A percentile compares a stretch with the other conserved stretches of the same genome.
Evolutionary conservation across 2,888 invertebrate species (phyloP).

Genomic region (Volucella zonaria): DNA sequence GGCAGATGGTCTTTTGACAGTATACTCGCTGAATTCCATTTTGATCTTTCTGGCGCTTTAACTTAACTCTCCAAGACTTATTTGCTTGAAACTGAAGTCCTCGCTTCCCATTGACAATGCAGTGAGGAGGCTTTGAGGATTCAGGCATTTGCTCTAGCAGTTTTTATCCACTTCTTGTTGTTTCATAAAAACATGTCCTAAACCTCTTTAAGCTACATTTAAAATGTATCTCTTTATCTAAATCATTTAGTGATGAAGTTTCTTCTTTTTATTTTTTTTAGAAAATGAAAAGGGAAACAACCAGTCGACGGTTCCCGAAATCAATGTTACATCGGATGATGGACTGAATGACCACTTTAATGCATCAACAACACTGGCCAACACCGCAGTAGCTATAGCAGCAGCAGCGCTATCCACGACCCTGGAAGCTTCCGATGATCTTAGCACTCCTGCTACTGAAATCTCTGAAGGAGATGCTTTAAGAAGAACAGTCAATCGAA

Average conservation of each 20-base stretch:
- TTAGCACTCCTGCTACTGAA: conserved; percentile 78
- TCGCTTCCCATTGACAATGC: too few relatives aligned
- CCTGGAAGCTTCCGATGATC: conserved; percentile 77
- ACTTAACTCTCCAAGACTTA: too few relatives aligned
- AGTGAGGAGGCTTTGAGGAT: too few relatives aligned
- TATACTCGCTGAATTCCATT: too few relatives aligned
- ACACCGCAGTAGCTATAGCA: conserved; percentile 58
- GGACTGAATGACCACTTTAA: conserved; percentile 73
- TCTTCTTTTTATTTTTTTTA: conserved; percentile 64
- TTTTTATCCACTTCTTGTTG: too few relatives aligned
- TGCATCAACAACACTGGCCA: conserved; percentile 58
- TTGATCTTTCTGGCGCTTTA: too few relatives aligned
- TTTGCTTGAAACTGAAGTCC: too few relatives aligned
- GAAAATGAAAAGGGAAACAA: conserved; percentile 76
- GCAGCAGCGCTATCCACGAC: conserved; percentile 75
- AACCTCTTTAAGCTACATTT: too few relatives aligned
- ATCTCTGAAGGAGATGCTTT: conserved; percentile 60
- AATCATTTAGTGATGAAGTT: neutral
- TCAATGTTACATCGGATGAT: conserved; percentile 81
- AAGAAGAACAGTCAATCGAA: conserved; percentile 57
- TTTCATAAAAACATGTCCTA: too few relatives aligned
- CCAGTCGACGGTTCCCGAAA: conserved; percentile 79
- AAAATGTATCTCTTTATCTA: too few relatives aligned
- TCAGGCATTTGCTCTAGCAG: too few relatives aligned
- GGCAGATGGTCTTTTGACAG: too few relatives aligned